These are phyloP conservation scores for Chascanopsetta lugubris DNA, from an alignment of 2,113 vertebrate genomes.

Conservation along the genomic window DNA sequence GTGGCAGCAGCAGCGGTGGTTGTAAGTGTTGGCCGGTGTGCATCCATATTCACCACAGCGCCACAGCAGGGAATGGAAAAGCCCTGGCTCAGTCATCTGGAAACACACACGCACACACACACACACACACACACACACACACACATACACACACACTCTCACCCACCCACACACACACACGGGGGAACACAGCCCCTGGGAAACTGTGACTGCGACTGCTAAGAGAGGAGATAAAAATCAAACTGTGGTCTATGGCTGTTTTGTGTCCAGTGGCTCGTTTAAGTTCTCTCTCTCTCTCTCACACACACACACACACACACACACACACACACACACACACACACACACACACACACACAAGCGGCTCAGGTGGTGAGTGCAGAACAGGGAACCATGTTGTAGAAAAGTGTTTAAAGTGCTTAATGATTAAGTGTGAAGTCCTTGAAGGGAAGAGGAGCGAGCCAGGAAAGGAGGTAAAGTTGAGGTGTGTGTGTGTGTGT, in stretches of 20 bases:
- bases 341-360: slow-evolving; percentile 29
- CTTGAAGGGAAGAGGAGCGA: slow-evolving; percentile 37
- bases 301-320: slow-evolving; percentile 27
- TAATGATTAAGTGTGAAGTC: slow-evolving; percentile 67
- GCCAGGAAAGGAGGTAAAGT: slow-evolving; percentile 5
- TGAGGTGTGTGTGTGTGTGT: slow-evolving; percentile 1
- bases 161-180: slow-evolving; percentile 23
- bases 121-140: slow-evolving; percentile 37
- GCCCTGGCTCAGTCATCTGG: slow-evolving; percentile 73
- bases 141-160: slow-evolving; percentile 20
- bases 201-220: slow-evolving; percentile 69
- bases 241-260: slow-evolving; percentile 51
- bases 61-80: slow-evolving; percentile 69
- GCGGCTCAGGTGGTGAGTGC: slow-evolving; percentile 9
- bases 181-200: slow-evolving; percentile 61
- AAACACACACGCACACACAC: slow-evolving; percentile 67
- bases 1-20: slow-evolving; percentile 28
- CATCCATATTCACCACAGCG: slow-evolving; percentile 53
- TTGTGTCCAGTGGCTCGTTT: slow-evolving; percentile 56
- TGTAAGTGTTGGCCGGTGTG: slow-evolving; percentile 62
- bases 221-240: slow-evolving; percentile 72
- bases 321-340: slow-evolving; percentile 28
- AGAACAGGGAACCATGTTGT: slow-evolving; percentile 6
- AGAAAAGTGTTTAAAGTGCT: slow-evolving; percentile 36
- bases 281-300: slow-evolving; percentile 24